Conservation (phyloP, 2,113 vertebrate species). For the Nerophis lumbriciformis region DNA sequence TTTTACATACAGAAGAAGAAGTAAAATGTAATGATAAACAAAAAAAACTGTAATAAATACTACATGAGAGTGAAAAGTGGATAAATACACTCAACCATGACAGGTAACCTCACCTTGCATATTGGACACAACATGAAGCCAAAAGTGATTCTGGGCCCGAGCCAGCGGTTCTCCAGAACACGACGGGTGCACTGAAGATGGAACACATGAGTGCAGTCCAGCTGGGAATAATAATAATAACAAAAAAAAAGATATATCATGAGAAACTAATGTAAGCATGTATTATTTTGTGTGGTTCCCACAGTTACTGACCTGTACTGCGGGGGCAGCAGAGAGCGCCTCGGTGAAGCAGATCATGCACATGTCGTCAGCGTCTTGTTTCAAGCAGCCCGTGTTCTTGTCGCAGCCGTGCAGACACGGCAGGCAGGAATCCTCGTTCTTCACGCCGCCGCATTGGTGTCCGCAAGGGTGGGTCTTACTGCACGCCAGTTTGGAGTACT, state of each 20-base stretch:
- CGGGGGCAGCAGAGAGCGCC: conserved; percentile 94
- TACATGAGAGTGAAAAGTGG: not conserved
- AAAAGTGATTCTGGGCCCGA: conserved; percentile 96
- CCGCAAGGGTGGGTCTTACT: conserved; percentile 93
- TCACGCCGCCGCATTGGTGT: conserved; percentile 93
- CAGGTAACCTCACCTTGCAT: conserved; percentile 82
- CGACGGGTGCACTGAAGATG: conserved; percentile 94
- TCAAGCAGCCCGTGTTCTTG: conserved; percentile 82
- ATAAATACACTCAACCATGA: not conserved
- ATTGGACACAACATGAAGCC: conserved; percentile 99
- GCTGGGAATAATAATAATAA: conserved; percentile 61
- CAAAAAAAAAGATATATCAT: not conserved
- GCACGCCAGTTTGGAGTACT: conserved; percentile 93
- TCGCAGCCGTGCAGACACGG: conserved; percentile 95
- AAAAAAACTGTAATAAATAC: too few relatives aligned
- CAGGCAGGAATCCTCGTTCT: conserved; percentile 89
- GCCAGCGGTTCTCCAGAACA: conserved; percentile 96
- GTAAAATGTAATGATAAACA: too few relatives aligned
- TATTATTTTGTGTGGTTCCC: not conserved
- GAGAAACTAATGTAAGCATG: not conserved
- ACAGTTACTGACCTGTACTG: conserved; percentile 80
- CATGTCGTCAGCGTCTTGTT: conserved; percentile 98
- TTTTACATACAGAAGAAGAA: too few relatives aligned
- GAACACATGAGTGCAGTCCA: conserved; percentile 98
- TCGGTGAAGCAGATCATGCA: conserved; percentile 99